A percentile compares a stretch with the other conserved stretches of the same genome.
phyloP scores from a whole-genome alignment of 2,797 vertebrate genomes.

The Coreius guichenoti region DNA sequence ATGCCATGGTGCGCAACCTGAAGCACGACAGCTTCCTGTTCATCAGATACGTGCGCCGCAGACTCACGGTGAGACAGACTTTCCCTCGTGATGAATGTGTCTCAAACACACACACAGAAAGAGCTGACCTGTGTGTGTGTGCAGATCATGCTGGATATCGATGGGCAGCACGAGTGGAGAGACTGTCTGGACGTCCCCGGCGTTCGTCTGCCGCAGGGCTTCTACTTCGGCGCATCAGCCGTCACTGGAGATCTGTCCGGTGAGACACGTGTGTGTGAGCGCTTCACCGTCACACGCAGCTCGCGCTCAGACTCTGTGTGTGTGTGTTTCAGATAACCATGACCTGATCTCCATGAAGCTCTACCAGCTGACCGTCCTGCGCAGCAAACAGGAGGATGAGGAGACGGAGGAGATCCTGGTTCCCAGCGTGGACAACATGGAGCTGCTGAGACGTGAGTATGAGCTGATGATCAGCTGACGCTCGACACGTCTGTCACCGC shows the following conservation, averaged over 20 bases:
- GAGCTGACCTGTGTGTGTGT: not conserved
- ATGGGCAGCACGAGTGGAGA: slow-evolving; percentile 94
- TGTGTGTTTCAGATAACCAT: slow-evolving; percentile 85
- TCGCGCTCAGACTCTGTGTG: not conserved
- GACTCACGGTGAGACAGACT: slow-evolving; percentile 86
- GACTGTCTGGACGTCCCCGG: slow-evolving; percentile 95
- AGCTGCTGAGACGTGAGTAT: slow-evolving; percentile 76
- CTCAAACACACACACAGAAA: not conserved
- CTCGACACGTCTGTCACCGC: too few relatives aligned
- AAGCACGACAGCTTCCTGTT: slow-evolving; percentile 95
- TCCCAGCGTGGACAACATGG: slow-evolving; percentile 92
- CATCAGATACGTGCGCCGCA: slow-evolving; percentile 91
- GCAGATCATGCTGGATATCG: slow-evolving; percentile 93
- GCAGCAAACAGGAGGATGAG: slow-evolving; percentile 84
- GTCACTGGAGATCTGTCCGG: slow-evolving; percentile 91
- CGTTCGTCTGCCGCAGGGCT: slow-evolving; percentile 87
- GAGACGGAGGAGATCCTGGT: slow-evolving; percentile 87
- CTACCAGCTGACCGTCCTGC: slow-evolving; percentile 90
- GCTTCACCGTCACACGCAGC: not conserved
- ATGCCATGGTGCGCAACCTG: slow-evolving; percentile 92
- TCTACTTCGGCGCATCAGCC: slow-evolving; percentile 91
- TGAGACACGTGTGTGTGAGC: not conserved
- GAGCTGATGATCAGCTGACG: not conserved
- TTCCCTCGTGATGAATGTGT: too few relatives aligned
- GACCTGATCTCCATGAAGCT: slow-evolving; percentile 94